Conservation (phyloP, 2,113 vertebrate genomes). For the Psittacara wagleri region DNA sequence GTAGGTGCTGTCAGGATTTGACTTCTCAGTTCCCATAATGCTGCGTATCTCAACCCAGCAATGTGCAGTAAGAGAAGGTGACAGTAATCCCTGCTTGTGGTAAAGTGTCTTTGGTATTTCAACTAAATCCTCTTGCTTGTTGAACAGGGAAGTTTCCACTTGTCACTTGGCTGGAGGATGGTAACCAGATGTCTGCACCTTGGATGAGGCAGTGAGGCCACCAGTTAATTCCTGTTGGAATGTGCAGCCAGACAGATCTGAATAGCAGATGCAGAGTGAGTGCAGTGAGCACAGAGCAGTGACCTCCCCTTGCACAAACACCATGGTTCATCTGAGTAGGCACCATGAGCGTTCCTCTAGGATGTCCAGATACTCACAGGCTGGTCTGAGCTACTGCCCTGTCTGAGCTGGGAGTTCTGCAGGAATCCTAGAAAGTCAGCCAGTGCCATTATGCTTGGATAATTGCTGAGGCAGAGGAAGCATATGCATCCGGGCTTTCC, state of each 20-base stretch:
- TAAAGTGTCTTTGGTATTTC: background rate
- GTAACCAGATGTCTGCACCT: background rate
- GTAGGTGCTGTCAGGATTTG: background rate
- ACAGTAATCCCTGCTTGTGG: background rate
- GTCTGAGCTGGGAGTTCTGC: background rate
- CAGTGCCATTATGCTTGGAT: background rate
- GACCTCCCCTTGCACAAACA: background rate
- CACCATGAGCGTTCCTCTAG: background rate
- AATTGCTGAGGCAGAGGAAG: background rate
- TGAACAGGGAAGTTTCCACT: background rate
- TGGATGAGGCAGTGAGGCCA: background rate
- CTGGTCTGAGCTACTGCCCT: background rate
- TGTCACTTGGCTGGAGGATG: background rate
- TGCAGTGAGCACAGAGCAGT: background rate
- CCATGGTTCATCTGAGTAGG: accelerated
- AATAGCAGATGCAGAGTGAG: background rate
- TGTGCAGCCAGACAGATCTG: background rate
- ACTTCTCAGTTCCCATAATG: background rate
- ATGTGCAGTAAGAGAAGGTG: background rate
- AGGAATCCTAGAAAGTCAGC: background rate
- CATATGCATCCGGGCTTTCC: background rate
- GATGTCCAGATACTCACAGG: background rate
- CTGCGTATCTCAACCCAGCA: background rate
- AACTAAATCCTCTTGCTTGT: background rate
- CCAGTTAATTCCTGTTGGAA: accelerated